These are phyloP conservation scores for Camelus bactrianus DNA, from an alignment of 2,113 vertebrate species.

Conservation along the genomic window DNA sequence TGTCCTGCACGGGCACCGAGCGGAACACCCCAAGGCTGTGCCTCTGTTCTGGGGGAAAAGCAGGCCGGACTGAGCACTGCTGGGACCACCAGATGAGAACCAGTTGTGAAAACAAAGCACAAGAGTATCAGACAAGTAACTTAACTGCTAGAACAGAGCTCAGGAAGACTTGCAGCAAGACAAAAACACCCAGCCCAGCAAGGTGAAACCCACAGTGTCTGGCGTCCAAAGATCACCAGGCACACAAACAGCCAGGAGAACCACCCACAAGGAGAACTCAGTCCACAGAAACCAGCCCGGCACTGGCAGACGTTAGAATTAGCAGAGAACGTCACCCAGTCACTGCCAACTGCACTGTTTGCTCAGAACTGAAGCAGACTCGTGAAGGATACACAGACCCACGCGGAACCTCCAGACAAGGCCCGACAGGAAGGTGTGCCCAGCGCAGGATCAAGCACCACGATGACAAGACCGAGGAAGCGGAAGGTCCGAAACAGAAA, in stretches of 20 bases:
- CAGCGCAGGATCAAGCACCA: rapidly evolving
- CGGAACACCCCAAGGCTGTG: too few relatives aligned
- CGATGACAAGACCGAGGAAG: rapidly evolving
- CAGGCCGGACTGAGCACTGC: neutral
- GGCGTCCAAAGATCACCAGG: neutral
- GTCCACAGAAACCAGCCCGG: rapidly evolving
- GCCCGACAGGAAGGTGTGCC: neutral
- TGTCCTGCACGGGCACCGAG: neutral
- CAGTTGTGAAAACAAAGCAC: neutral
- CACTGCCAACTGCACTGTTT: rapidly evolving
- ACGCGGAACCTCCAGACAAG: rapidly evolving
- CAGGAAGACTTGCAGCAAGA: rapidly evolving
- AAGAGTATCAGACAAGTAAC: neutral
- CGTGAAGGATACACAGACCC: rapidly evolving
- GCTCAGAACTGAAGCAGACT: too few relatives aligned
- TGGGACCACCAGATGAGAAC: neutral
- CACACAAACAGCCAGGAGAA: neutral
- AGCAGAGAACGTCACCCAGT: neutral
- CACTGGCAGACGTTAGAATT: neutral
- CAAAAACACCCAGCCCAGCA: too few relatives aligned
- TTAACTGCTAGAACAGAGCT: neutral
- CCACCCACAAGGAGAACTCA: rapidly evolving
- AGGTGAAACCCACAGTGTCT: rapidly evolving
- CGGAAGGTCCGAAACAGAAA: too few relatives aligned
- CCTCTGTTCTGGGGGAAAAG: rapidly evolving